Evolutionary conservation across 2,888 invertebrate species (phyloP).

Genomic region (Argyra leucocephala): DNA sequence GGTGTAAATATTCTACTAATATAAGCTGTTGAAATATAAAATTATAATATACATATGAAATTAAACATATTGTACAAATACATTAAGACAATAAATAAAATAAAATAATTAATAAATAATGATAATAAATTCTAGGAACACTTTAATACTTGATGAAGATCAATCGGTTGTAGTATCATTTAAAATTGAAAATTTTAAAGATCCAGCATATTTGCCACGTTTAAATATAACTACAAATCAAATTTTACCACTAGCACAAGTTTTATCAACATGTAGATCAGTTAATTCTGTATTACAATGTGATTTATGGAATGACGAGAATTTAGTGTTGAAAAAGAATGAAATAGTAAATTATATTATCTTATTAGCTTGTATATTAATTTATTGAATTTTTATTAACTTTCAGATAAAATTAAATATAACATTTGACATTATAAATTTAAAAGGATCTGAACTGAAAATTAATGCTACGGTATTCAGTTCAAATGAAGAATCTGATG

Average conservation of each 20-base stretch:
- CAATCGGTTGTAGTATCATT: no score
- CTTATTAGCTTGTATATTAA: no score
- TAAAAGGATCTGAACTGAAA: slow-evolving; percentile 33
- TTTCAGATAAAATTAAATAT: slow-evolving; percentile 26
- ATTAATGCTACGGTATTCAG: slow-evolving; percentile 39
- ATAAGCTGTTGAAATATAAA: no score
- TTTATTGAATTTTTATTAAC: neutral
- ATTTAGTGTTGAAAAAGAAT: neutral
- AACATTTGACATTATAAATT: slow-evolving; percentile 37
- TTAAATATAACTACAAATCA: slow-evolving; percentile 43
- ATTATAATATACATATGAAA: no score
- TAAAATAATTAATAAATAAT: no score
- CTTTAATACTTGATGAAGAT: no score
- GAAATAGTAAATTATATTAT: neutral
- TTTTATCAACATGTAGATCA: slow-evolving; percentile 35
- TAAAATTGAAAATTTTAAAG: slow-evolving; percentile 30
- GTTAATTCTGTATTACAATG: slow-evolving; percentile 33
- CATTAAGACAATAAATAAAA: no score
- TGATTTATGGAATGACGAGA: slow-evolving; percentile 35
- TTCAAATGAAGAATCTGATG: slow-evolving; percentile 38
- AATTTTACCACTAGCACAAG: slow-evolving; percentile 34
- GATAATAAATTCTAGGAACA: no score
- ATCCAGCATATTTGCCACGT: slow-evolving; percentile 46
- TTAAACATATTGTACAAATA: no score
- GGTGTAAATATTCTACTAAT: no score